A percentile compares a stretch with the other conserved stretches of the same genome.
phyloP scores from a whole-genome alignment of 2,113 vertebrate genomes.

The Zosterops japonicus region DNA sequence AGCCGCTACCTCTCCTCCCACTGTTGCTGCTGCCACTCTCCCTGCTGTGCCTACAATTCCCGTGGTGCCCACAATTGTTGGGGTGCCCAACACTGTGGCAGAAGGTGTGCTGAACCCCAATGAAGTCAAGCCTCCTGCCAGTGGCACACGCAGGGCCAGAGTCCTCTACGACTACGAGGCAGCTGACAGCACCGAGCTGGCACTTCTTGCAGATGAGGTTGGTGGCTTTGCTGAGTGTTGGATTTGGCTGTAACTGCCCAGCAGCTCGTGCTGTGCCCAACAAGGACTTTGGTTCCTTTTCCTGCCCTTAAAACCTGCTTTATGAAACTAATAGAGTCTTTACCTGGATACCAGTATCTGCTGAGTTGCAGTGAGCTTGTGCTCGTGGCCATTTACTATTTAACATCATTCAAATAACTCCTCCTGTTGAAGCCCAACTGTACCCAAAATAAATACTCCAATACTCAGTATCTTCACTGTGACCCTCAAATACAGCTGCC shows the following conservation, averaged over 20 bases:
- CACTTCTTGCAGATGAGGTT: slow-evolving; percentile 93
- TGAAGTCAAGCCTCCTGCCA: slow-evolving; percentile 87
- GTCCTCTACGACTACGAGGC: slow-evolving; percentile 96
- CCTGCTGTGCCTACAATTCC: slow-evolving; percentile 74
- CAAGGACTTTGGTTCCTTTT: neutral
- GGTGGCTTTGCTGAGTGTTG: neutral
- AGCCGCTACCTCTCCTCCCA: slow-evolving; percentile 65
- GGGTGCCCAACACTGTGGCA: slow-evolving; percentile 64
- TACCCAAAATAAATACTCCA: neutral
- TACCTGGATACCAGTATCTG: neutral
- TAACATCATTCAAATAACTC: neutral
- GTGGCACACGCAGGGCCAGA: slow-evolving; percentile 90
- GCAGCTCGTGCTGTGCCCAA: neutral
- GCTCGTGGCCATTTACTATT: neutral
- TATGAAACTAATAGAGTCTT: neutral
- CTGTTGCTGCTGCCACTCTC: slow-evolving; percentile 28
- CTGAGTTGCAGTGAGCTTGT: neutral
- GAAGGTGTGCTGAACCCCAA: slow-evolving; percentile 82
- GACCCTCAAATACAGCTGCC: neutral
- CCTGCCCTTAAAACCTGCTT: neutral
- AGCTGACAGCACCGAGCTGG: slow-evolving; percentile 91
- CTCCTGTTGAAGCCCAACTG: neutral
- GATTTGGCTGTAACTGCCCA: neutral
- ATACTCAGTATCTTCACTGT: neutral
- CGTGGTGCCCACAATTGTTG: slow-evolving; percentile 60